Conservation (phyloP, 1,140 invertebrate species). For the Piezodorus guildinii region DNA sequence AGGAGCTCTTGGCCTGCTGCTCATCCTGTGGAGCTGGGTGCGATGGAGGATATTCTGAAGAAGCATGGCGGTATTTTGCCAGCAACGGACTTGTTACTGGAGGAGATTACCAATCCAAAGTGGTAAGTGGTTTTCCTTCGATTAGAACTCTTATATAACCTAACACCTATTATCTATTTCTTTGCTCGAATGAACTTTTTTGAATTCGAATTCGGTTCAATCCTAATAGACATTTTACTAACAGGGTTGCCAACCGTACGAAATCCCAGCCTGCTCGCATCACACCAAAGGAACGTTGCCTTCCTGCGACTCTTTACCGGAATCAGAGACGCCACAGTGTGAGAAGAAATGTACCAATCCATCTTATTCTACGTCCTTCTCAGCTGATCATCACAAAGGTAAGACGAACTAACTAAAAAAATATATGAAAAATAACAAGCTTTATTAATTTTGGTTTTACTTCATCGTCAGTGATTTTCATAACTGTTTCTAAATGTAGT, state of each 20-base stretch:
- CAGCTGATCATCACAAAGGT: constrained; percentile 21
- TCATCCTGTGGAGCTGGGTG: no score
- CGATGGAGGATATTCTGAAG: no score
- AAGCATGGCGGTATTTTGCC: no score
- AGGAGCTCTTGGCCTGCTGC: no score
- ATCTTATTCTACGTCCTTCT: neutral
- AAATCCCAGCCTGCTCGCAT: constrained; percentile 75
- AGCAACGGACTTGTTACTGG: no score
- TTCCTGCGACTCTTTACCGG: constrained; percentile 38
- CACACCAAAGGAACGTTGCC: constrained; percentile 63
- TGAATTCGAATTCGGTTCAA: no score
- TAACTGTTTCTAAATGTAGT: neutral
- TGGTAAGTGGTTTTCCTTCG: no score
- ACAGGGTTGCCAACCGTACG: constrained; percentile 71
- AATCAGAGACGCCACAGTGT: constrained; percentile 18
- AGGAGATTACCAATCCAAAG: no score
- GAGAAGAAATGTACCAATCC: constrained; percentile 14
- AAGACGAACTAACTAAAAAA: neutral
- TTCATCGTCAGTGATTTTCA: neutral
- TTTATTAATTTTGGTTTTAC: neutral
- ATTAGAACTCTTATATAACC: no score
- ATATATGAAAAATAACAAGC: neutral
- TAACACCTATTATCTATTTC: no score
- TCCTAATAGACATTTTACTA: no score
- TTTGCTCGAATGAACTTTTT: no score